phyloP scores from a whole-genome alignment of 2,888 invertebrate species.

The Pelosia muscerda region DNA sequence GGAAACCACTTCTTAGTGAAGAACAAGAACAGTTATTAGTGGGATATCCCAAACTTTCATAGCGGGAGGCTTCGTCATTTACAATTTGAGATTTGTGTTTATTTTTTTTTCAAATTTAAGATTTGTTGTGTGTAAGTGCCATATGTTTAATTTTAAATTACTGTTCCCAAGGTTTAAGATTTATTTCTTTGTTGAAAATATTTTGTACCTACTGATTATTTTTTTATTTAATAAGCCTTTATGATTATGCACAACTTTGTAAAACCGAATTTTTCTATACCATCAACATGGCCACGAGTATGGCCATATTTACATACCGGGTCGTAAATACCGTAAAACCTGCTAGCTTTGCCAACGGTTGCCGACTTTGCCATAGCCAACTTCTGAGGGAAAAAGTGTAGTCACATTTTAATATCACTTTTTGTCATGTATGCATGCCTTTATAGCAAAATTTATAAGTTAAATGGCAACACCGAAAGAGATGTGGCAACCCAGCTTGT shows the following conservation, averaged over 20 bases:
- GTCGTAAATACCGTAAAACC: slow-evolving; percentile 6
- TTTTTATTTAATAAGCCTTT: not conserved
- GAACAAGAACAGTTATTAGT: slow-evolving; percentile 10
- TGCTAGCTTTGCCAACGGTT: slow-evolving; percentile 4
- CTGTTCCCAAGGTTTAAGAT: too few species aligned
- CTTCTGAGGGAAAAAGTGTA: too few species aligned
- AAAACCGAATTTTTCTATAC: slow-evolving; percentile 4
- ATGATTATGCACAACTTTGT: slow-evolving; percentile 5
- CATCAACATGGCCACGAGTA: not conserved
- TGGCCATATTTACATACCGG: not conserved
- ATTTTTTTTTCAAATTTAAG: too few species aligned
- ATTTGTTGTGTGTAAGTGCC: too few species aligned
- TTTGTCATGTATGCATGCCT: slow-evolving; percentile 9
- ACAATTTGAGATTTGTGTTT: too few species aligned
- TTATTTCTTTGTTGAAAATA: too few species aligned
- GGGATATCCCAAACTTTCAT: too few species aligned
- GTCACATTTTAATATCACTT: slow-evolving; percentile 15
- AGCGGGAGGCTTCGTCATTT: too few species aligned
- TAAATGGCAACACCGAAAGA: slow-evolving; percentile 20
- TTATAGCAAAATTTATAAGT: slow-evolving; percentile 21
- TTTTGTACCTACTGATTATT: too few species aligned
- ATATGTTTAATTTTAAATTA: too few species aligned
- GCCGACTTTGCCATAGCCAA: slow-evolving; percentile 3
- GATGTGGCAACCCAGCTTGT: slow-evolving; percentile 19
- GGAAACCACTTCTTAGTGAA: slow-evolving; percentile 8